Evolutionary conservation across 2,113 vertebrate species (phyloP).

Genomic region (Phrynosoma blainvillii): DNA sequence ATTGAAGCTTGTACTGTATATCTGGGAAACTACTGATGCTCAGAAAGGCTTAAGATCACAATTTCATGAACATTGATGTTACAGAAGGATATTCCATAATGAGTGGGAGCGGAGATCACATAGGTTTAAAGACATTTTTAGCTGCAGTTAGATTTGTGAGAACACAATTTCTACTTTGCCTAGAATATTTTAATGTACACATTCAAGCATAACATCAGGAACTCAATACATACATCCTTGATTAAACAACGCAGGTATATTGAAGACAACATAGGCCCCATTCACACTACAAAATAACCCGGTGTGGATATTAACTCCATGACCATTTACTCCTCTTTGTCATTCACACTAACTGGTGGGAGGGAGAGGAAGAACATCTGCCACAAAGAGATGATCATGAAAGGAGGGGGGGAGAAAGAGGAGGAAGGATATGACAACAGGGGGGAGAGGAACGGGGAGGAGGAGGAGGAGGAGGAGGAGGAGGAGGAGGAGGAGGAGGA

Average conservation of each 20-base stretch:
- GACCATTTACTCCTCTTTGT: too few species aligned
- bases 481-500: too few species aligned
- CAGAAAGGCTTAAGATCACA: conserved; percentile 43
- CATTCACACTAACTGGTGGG: too few species aligned
- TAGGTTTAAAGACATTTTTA: background rate
- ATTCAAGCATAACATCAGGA: background rate
- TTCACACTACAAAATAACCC: too few species aligned
- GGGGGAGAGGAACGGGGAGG: too few species aligned
- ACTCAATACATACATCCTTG: background rate
- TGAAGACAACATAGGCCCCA: background rate
- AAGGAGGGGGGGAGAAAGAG: too few species aligned
- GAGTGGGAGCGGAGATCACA: conserved; percentile 17
- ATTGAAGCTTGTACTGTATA: conserved; percentile 32
- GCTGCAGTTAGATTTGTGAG: background rate
- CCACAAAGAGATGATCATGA: too few species aligned
- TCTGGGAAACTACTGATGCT: conserved; percentile 47
- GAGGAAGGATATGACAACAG: too few species aligned
- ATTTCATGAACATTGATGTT: conserved; percentile 22
- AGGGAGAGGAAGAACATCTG: too few species aligned
- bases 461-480: too few species aligned
- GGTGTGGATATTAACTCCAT: too few species aligned
- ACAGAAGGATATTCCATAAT: background rate
- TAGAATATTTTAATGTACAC: background rate
- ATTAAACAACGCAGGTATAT: background rate
- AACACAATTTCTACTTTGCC: background rate